A percentile compares a stretch with the other conserved stretches of the same genome.
Conservation (phyloP, 1,140 invertebrate species). For the Leguminivora glycinivorella region DNA sequence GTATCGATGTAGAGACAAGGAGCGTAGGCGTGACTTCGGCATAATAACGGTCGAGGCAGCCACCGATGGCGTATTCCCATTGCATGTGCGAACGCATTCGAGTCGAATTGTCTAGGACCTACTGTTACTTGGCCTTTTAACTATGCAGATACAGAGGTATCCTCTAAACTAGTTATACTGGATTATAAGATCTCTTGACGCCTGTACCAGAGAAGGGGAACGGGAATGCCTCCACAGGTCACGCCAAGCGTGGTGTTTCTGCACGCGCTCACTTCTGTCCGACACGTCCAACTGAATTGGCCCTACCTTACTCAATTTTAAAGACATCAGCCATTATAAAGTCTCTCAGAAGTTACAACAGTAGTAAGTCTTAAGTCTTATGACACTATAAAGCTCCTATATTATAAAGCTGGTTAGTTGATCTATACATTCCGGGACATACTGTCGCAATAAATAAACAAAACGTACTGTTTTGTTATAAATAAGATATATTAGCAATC, state of each 20-base stretch:
- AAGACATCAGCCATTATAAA: conserved; percentile 4
- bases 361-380: neutral
- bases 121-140: too few relatives aligned
- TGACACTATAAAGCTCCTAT: too few relatives aligned
- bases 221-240: neutral
- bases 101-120: too few relatives aligned
- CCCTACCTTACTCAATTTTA: conserved; percentile 15
- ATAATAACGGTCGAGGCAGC: conserved; percentile 32
- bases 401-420: too few relatives aligned
- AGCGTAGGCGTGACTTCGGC: conserved; percentile 29
- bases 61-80: neutral
- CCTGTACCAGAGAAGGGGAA: neutral
- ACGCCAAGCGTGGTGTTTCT: conserved; percentile 41
- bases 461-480: neutral
- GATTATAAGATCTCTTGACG: too few relatives aligned
- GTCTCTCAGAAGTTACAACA: neutral
- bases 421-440: neutral
- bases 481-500: conserved; percentile 20
- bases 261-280: conserved; percentile 39
- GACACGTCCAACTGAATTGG: conserved; percentile 36
- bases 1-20: conserved; percentile 6
- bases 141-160: too few relatives aligned
- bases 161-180: too few relatives aligned
- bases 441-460: neutral
- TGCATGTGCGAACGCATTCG: neutral